phyloP scores from a whole-genome alignment of 2,888 invertebrate species.

The Apotomis betuletana region DNA sequence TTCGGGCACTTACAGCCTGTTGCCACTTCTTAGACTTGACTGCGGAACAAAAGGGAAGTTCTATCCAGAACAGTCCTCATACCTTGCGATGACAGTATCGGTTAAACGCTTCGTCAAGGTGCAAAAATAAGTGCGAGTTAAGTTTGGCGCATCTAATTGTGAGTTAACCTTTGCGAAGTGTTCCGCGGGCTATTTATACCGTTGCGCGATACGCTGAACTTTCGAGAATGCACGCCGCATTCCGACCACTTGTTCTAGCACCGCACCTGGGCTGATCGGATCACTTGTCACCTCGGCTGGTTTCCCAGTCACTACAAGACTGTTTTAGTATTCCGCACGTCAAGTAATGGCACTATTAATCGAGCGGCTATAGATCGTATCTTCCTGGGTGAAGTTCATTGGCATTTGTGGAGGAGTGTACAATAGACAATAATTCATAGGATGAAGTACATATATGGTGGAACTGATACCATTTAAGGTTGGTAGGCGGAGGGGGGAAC shows the following conservation, averaged over 20 bases:
- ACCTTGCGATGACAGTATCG: conserved; percentile 22
- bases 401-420: conserved; percentile 23
- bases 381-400: conserved; percentile 33
- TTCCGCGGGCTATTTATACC: conserved; percentile 68
- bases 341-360: conserved; percentile 8
- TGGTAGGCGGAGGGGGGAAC: conserved; percentile 27
- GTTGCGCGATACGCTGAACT: conserved; percentile 53
- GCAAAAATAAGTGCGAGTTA: conserved; percentile 76
- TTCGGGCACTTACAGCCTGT: too few relatives aligned
- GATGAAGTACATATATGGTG: conserved; percentile 20
- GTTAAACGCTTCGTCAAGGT: conserved; percentile 53
- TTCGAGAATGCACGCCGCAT: conserved; percentile 62
- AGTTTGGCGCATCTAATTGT: conserved; percentile 76
- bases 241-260: conserved; percentile 43
- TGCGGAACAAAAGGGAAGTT: background rate
- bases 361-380: conserved; percentile 4
- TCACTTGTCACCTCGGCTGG: conserved; percentile 15
- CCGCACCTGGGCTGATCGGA: conserved; percentile 42
- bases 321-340: conserved; percentile 1
- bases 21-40: too few relatives aligned
- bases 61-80: background rate
- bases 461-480: conserved; percentile 23
- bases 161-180: conserved; percentile 75
- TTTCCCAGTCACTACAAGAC: background rate
- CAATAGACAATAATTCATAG: conserved; percentile 32